Conservation (phyloP, 2,113 vertebrate species). For the Gymnocephalus cernua region DNA sequence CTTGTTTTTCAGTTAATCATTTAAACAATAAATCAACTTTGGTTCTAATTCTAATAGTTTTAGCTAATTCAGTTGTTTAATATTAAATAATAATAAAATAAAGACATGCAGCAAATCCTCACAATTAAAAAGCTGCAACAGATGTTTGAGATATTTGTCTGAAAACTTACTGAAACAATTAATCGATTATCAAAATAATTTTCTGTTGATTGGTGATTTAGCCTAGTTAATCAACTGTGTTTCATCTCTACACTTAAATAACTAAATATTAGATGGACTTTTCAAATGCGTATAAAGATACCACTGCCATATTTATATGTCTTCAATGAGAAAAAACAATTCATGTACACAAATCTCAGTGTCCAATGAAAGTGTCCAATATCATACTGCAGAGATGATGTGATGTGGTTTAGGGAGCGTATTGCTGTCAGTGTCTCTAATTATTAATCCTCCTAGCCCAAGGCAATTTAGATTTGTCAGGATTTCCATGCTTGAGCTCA, state of each 20-base stretch:
- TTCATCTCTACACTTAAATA: neutral
- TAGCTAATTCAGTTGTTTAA: conserved; percentile 2
- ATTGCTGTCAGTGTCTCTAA: conserved; percentile 36
- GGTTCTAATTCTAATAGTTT: neutral
- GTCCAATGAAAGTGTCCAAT: neutral
- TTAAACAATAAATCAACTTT: neutral
- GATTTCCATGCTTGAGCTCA: conserved; percentile 42
- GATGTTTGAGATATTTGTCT: neutral
- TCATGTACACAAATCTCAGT: conserved; percentile 17
- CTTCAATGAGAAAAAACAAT: conserved; percentile 5
- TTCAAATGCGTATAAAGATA: neutral
- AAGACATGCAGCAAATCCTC: neutral
- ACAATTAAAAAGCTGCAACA: neutral
- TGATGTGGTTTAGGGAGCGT: conserved; percentile 28
- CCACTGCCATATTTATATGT: neutral
- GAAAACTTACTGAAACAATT: neutral
- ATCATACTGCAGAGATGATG: conserved; percentile 10
- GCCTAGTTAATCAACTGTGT: neutral
- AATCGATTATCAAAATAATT: neutral
- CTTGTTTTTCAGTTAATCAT: too few relatives aligned
- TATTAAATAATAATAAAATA: too few relatives aligned
- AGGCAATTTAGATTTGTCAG: conserved; percentile 34
- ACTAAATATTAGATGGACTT: neutral
- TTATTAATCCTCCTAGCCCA: conserved; percentile 38
- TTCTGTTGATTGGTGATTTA: neutral